Percentiles rank a stretch among this genome's conserved stretches.
Conservation (phyloP, 92 coral and sea anemone species). For the Epizoanthus ramosus region DNA sequence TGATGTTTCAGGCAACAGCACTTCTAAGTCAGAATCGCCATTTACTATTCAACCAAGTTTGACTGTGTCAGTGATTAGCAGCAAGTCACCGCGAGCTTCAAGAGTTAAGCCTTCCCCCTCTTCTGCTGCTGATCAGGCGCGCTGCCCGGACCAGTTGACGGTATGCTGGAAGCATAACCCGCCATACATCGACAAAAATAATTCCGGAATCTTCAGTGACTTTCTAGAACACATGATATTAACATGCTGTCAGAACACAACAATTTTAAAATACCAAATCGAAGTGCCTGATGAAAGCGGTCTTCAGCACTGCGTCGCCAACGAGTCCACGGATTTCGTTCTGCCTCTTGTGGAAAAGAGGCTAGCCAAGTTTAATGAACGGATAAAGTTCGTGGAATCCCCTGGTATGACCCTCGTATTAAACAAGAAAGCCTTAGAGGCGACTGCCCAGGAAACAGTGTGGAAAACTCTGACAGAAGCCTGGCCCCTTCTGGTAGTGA, state of each 20-base stretch:
- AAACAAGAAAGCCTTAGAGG: constrained; percentile 38
- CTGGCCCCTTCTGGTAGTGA: constrained; percentile 20
- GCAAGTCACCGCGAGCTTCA: too few relatives aligned
- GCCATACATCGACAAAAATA: constrained; percentile 15
- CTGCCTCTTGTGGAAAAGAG: neutral
- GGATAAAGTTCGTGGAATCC: constrained; percentile 16
- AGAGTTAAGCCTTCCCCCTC: too few relatives aligned
- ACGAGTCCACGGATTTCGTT: constrained; percentile 34
- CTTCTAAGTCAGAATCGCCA: too few relatives aligned
- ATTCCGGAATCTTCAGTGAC: constrained; percentile 33
- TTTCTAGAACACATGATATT: constrained; percentile 23
- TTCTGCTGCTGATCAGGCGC: too few relatives aligned
- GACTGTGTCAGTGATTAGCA: too few relatives aligned
- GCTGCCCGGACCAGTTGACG: constrained; percentile 7
- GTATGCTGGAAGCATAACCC: constrained; percentile 38
- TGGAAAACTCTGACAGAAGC: constrained; percentile 32
- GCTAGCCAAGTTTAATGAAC: neutral
- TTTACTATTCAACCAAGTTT: too few relatives aligned
- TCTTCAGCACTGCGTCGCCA: constrained; percentile 26
- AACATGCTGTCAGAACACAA: constrained; percentile 8
- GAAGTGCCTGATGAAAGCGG: constrained; percentile 20
- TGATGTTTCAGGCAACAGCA: too few relatives aligned
- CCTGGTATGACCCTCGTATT: constrained; percentile 33
- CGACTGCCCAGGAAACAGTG: constrained; percentile 15
- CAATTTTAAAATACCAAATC: constrained; percentile 12